A percentile compares a stretch with the other conserved stretches of the same genome.
Evolutionary conservation across 2,113 vertebrate species (phyloP).

Genomic region (Sturnus vulgaris): DNA sequence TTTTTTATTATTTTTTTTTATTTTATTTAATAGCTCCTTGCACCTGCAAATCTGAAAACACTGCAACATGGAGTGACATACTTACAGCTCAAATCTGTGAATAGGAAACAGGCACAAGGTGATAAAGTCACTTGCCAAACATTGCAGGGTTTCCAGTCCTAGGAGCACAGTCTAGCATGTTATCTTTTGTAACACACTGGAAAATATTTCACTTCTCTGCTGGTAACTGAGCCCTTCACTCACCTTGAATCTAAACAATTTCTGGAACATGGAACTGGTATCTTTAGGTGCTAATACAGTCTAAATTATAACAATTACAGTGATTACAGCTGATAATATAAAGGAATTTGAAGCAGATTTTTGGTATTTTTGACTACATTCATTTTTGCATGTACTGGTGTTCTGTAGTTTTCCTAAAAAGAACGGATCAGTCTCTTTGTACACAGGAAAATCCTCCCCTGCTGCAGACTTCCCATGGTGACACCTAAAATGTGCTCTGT

Average conservation of each 20-base stretch:
- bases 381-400: not conserved
- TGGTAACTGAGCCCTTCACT: not conserved
- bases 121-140: not conserved
- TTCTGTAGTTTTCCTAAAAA: not conserved
- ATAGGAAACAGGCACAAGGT: not conserved
- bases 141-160: not conserved
- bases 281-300: not conserved
- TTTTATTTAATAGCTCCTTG: not conserved
- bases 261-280: not conserved
- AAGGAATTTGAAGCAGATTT: not conserved
- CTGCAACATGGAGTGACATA: not conserved
- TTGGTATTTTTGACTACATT: not conserved
- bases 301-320: not conserved
- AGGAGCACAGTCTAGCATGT: not conserved
- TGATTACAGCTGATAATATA: not conserved
- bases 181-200: not conserved
- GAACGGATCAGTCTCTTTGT: not conserved
- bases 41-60: not conserved
- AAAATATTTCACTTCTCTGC: not conserved
- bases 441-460: not conserved
- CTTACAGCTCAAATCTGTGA: not conserved
- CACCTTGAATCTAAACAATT: not conserved
- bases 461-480: not conserved
- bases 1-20: not conserved
- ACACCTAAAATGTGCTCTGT: not conserved